phyloP scores from a whole-genome alignment of 2,888 invertebrate genomes.

The Cryptosula pallasiana region DNA sequence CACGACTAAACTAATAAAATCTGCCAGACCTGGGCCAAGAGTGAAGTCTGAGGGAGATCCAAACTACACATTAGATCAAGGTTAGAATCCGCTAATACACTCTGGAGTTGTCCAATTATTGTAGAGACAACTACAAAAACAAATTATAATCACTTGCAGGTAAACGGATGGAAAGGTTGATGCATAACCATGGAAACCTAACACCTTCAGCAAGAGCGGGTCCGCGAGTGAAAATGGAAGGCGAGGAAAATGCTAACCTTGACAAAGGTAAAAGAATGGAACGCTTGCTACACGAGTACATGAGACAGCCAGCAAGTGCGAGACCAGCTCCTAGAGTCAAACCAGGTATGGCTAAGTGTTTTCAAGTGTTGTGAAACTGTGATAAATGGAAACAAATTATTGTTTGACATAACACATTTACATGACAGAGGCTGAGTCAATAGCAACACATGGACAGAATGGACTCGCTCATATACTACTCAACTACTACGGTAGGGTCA shows the following conservation, averaged over 20 bases:
- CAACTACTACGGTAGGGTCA: conserved; percentile 20
- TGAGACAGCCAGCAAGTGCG: conserved; percentile 32
- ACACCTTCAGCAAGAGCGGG: conserved; percentile 31
- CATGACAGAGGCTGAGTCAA: conserved; percentile 19
- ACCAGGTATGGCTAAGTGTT: conserved; percentile 33
- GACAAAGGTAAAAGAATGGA: conserved; percentile 38
- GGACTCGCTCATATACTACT: conserved; percentile 12
- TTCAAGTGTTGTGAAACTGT: too few species aligned
- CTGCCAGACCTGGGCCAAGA: conserved; percentile 34
- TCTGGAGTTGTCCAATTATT: too few species aligned
- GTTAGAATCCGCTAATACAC: too few species aligned
- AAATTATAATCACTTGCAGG: conserved; percentile 30
- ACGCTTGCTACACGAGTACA: conserved; percentile 36
- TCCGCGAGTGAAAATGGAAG: conserved; percentile 38
- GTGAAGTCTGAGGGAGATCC: conserved; percentile 33
- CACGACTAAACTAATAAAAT: conserved; percentile 34
- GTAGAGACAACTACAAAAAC: too few species aligned
- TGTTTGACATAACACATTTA: background rate
- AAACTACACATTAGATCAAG: conserved; percentile 2
- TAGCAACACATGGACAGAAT: conserved; percentile 19
- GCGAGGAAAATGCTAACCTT: conserved; percentile 34
- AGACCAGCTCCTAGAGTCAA: conserved; percentile 36
- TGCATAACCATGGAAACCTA: conserved; percentile 34
- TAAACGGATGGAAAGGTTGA: conserved; percentile 35
- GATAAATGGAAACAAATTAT: too few species aligned